These are phyloP conservation scores for Aphis craccivora DNA, from an alignment of 1,140 invertebrate genomes.

Conservation along the genomic window DNA sequence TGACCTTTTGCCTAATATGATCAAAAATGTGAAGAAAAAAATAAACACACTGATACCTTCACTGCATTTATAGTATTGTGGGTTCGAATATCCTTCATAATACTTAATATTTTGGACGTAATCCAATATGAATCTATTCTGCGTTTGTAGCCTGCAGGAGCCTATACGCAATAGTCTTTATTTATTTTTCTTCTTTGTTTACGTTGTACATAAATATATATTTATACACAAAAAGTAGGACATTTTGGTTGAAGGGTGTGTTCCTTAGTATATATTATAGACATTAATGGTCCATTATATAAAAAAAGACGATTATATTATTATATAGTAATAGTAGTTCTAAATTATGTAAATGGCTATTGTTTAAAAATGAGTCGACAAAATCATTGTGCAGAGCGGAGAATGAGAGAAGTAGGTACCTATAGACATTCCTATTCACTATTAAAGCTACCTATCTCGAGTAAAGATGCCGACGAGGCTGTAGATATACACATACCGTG, in stretches of 20 bases:
- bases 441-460: not conserved
- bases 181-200: not conserved
- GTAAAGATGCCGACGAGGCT: conserved; percentile 7
- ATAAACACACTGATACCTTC: not conserved
- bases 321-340: not conserved
- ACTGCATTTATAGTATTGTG: conserved; percentile 32
- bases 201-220: not conserved
- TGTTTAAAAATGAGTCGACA: conserved; percentile 39
- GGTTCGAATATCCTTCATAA: conserved; percentile 41
- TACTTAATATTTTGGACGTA: conserved; percentile 40
- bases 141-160: not conserved
- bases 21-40: conserved; percentile 34
- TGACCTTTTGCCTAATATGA: conserved; percentile 52
- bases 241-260: not conserved
- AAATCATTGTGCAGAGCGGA: not conserved
- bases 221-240: not conserved
- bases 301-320: not conserved
- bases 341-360: conserved; percentile 45
- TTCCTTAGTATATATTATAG: not conserved
- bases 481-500: not conserved
- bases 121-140: conserved; percentile 1
- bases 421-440: not conserved
- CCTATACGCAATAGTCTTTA: not conserved
- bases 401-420: not conserved
- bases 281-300: conserved; percentile 11